A percentile compares a stretch with the other conserved stretches of the same genome.
These are phyloP conservation scores for Heliconius eleuchia DNA, from an alignment of 1,140 invertebrate species.

Conservation along the genomic window DNA sequence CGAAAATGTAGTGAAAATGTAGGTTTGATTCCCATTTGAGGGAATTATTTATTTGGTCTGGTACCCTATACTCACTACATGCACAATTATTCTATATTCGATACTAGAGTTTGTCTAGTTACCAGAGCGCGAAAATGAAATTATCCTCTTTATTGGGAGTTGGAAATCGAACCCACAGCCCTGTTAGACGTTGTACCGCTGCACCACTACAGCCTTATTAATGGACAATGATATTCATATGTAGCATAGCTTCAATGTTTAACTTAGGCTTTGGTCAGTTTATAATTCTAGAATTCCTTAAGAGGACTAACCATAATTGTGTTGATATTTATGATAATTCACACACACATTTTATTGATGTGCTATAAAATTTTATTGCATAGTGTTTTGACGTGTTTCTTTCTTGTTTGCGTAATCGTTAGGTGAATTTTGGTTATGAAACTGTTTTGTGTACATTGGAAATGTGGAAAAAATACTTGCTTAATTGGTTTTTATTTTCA, in stretches of 20 bases:
- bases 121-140: neutral
- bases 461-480: neutral
- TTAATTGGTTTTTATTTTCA: too few relatives aligned
- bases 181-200: too few relatives aligned
- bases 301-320: slow-evolving; percentile 22
- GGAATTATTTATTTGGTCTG: too few relatives aligned
- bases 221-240: neutral
- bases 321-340: slow-evolving; percentile 30
- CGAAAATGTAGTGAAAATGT: too few relatives aligned
- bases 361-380: slow-evolving; percentile 24
- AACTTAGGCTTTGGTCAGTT: neutral
- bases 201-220: neutral
- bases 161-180: too few relatives aligned
- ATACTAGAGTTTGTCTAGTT: neutral
- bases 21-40: too few relatives aligned
- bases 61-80: too few relatives aligned
- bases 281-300: slow-evolving; percentile 8
- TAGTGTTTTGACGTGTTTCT: slow-evolving; percentile 19
- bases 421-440: neutral
- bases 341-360: slow-evolving; percentile 27
- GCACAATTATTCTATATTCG: too few relatives aligned
- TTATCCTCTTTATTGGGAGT: neutral
- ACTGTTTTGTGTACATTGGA: neutral
- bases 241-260: neutral
- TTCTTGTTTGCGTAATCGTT: neutral